Evolutionary conservation across 2,888 invertebrate genomes (phyloP).

Genomic region (Toxonevra muliebris): DNA sequence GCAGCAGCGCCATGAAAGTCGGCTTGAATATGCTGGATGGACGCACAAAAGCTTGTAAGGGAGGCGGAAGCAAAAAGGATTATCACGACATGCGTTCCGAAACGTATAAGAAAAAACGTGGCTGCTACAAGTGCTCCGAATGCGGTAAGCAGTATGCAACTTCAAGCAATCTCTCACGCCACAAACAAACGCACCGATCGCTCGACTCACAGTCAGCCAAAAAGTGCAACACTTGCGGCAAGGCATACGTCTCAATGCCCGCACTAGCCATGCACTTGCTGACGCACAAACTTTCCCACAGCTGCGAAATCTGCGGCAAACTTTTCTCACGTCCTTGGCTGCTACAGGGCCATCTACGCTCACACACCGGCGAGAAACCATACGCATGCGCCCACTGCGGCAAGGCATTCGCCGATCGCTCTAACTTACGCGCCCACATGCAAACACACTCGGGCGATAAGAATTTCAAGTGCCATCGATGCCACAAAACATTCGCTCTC

Average conservation of each 20-base stretch:
- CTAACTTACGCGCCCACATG: constrained; percentile 93
- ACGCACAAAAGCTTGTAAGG: constrained; percentile 59
- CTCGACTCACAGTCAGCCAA: constrained; percentile 95
- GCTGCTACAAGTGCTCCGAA: constrained; percentile 79
- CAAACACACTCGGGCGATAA: constrained; percentile 93
- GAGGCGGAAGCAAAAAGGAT: constrained; percentile 36
- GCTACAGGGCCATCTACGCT: constrained; percentile 84
- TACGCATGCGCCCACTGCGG: constrained; percentile 94
- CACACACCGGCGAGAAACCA: constrained; percentile 94
- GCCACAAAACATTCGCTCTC: constrained; percentile 90
- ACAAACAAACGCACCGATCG: constrained; percentile 92
- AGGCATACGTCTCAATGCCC: constrained; percentile 98
- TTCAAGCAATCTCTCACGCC: constrained; percentile 86
- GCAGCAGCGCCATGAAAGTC: constrained; percentile 40
- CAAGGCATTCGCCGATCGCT: constrained; percentile 93
- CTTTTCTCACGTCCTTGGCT: constrained; percentile 96
- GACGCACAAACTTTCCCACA: constrained; percentile 92
- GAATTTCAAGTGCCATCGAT: constrained; percentile 86
- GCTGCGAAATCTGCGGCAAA: constrained; percentile 92
- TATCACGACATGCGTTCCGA: constrained; percentile 41
- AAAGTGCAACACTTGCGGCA: constrained; percentile 93
- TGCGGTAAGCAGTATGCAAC: constrained; percentile 94
- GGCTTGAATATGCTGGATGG: constrained; percentile 61
- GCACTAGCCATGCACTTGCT: constrained; percentile 93
- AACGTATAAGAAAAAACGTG: constrained; percentile 58